phyloP scores from a whole-genome alignment of 2,113 vertebrate genomes.

The Psilopsiagon aymara region DNA sequence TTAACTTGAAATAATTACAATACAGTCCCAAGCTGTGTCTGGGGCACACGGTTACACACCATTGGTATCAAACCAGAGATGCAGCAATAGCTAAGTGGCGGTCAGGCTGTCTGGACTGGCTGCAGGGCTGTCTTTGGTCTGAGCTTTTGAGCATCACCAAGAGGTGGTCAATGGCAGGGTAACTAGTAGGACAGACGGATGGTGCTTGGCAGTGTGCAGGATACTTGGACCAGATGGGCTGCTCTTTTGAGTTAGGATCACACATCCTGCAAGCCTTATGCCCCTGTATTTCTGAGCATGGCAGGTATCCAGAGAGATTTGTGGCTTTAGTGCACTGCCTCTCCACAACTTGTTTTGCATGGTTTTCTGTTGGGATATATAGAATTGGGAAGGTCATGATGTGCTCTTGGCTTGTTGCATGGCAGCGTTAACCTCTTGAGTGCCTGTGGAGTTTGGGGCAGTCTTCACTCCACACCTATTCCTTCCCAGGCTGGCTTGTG shows the following conservation, averaged over 20 bases:
- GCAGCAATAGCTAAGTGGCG: fast-evolving
- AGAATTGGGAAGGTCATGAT: not conserved
- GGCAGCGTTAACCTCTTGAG: too few species aligned
- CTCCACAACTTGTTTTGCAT: not conserved
- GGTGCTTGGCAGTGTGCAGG: not conserved
- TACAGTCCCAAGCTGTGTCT: not conserved
- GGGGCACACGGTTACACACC: not conserved
- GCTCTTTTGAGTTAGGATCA: not conserved
- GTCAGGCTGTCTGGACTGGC: not conserved
- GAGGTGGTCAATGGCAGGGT: not conserved
- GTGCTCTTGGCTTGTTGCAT: too few species aligned
- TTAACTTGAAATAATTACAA: conserved; percentile 68
- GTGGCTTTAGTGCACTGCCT: not conserved
- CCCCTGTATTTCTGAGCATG: not conserved
- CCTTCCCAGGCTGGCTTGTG: too few species aligned
- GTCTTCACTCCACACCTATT: not conserved
- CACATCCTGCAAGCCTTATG: not conserved
- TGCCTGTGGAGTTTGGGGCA: not conserved
- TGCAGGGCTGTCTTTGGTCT: not conserved
- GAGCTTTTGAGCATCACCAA: not conserved
- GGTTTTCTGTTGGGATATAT: not conserved
- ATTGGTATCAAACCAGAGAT: not conserved
- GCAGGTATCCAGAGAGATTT: not conserved
- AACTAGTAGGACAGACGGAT: fast-evolving
- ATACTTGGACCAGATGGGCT: not conserved